These are phyloP conservation scores for Phoenoteleia sp. DNA, from an alignment of 2,888 invertebrate species.

Conservation along the genomic window DNA sequence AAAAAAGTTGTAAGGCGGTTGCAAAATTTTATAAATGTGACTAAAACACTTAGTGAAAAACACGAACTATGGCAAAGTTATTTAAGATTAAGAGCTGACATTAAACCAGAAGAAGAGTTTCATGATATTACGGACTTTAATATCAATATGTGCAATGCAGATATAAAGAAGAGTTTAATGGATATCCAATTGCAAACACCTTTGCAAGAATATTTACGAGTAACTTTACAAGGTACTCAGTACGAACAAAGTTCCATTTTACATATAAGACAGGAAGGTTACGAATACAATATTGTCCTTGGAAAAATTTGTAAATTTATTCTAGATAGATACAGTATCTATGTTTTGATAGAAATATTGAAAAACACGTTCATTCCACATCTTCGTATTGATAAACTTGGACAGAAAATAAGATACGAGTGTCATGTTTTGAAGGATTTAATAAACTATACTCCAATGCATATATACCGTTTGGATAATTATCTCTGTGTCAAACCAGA, in stretches of 20 bases:
- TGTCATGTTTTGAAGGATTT: neutral
- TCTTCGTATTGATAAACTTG: neutral
- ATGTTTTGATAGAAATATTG: constrained; percentile 36
- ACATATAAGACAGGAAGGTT: constrained; percentile 20
- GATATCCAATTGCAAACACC: no score
- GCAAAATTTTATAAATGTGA: constrained; percentile 32
- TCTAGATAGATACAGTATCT: constrained; percentile 1
- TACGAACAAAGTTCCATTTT: constrained; percentile 50
- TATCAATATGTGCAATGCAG: constrained; percentile 3
- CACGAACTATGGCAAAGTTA: constrained; percentile 50
- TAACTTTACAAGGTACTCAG: constrained; percentile 18
- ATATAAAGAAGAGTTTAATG: neutral
- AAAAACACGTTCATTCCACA: constrained; percentile 33
- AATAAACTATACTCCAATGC: neutral
- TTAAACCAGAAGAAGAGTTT: constrained; percentile 28
- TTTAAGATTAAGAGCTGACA: constrained; percentile 35
- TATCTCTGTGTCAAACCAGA: neutral
- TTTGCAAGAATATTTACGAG: neutral
- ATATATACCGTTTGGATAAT: neutral
- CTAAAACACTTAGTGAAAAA: constrained; percentile 8
- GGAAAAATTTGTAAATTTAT: constrained; percentile 45
- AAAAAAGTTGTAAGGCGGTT: constrained; percentile 60
- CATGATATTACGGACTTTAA: constrained; percentile 18
- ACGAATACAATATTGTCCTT: constrained; percentile 38
- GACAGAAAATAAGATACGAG: neutral